Base-by-base conservation (phyloP, 2,797 vertebrate genomes). In the Gadopsis bispinosus region DNA sequence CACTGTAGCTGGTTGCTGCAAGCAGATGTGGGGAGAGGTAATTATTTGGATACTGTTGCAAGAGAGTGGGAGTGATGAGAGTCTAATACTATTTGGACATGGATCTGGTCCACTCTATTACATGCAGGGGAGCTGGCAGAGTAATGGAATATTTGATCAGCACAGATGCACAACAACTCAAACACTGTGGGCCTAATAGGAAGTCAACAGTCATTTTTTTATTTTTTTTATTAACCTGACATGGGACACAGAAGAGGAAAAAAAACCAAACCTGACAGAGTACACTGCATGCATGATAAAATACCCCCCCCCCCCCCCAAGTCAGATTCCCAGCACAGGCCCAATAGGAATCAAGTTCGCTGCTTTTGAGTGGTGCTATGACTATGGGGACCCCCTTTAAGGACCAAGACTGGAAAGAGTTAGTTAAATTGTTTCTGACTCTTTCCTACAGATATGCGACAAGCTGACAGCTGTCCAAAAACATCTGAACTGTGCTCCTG, bases 111-210 rank as follows among this genome's bases (percentile, higher is more conserved):
- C 82, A 88, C 87, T 88, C 88, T 83, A 87, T 88, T 90, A 90
- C 83, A 80, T 39, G 69, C 83, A 79, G 81, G 54, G 43, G 35
- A 78, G 75, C 69, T 76, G 80, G 77, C 85, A 75, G 71, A 81
- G 79, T 87, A 83, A 91, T 91, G 79, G 88, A 89, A 92, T 93
- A 92, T 92, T 90, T 89, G 78, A 93, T 91, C 81, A 90, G 83
- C 33, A 20, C 62, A 43, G 79, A 75, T 73, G 54, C 73, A 80
- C 87, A 81, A 73, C 58, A 67, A 50, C 84, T 82, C 76, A 76
- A 77, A 89, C 87, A 86, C 47, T 0, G 66, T 4, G 29, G n/a
- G 7, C 47, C 59, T 80, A 84, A 89, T 80, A 86, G 77, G 77
- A 62, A 81, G 80, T 68, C 69, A 73, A 75, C 45, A 29, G 51